Evolutionary conservation across 2,888 invertebrate species (phyloP).

Genomic region (Peribatodes rhomboidaria): DNA sequence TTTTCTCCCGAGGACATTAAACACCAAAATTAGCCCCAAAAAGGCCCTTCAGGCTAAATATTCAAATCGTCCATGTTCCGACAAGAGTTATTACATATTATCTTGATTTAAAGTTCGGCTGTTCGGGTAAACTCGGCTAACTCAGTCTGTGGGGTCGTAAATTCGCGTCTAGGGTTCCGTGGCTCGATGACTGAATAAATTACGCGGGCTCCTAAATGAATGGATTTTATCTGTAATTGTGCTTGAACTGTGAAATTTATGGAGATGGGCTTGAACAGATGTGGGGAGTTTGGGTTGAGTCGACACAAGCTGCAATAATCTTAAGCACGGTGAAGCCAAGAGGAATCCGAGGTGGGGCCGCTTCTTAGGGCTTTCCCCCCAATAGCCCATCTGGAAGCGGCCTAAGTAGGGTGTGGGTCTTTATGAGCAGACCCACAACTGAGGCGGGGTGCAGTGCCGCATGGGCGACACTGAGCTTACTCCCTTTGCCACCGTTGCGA

Average conservation of each 20-base stretch:
- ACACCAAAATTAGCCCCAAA: constrained; percentile 23
- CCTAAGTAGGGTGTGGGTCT: too few relatives aligned
- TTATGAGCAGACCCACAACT: too few relatives aligned
- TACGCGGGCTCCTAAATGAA: constrained; percentile 36
- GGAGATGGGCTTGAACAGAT: constrained; percentile 9
- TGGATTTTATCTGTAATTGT: constrained; percentile 41
- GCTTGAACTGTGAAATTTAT: constrained; percentile 35
- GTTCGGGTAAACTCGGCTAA: constrained; percentile 24
- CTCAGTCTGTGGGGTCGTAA: constrained; percentile 36
- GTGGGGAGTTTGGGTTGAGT: not conserved
- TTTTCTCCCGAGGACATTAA: constrained; percentile 3
- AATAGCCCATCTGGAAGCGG: too few relatives aligned
- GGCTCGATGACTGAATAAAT: constrained; percentile 42
- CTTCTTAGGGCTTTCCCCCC: too few relatives aligned
- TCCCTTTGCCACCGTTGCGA: too few relatives aligned
- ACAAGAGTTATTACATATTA: constrained; percentile 38
- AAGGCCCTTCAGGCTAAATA: constrained; percentile 29
- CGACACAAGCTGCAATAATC: too few relatives aligned
- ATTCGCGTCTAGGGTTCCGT: constrained; percentile 32
- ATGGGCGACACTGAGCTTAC: too few relatives aligned
- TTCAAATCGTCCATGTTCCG: constrained; percentile 31
- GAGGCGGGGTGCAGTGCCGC: too few relatives aligned
- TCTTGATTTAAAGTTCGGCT: constrained; percentile 37
- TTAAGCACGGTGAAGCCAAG: too few relatives aligned
- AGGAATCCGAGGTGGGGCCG: too few relatives aligned